Percentiles rank a stretch among this genome's conserved stretches.
Conservation (phyloP, 2,888 invertebrate species). For the Drosophila subsilvestris region DNA sequence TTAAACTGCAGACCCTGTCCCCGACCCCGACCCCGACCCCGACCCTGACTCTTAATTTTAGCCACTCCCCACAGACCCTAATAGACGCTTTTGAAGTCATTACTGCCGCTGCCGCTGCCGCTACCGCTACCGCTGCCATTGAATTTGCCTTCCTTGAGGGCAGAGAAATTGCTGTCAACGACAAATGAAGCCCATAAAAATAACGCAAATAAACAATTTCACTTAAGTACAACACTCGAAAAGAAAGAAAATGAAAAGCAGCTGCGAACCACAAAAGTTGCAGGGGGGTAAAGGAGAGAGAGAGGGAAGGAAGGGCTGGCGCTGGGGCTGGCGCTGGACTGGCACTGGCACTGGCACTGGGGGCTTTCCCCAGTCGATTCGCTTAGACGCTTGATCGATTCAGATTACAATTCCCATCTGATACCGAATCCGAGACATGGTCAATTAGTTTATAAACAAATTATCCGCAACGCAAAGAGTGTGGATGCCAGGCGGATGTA, state of each 20-base stretch:
- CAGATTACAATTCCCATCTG: background rate
- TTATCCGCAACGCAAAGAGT: constrained; percentile 62
- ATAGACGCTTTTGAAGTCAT: constrained; percentile 9
- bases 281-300: background rate
- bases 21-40: background rate
- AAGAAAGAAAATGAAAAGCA: constrained; percentile 48
- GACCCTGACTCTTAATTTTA: too few species aligned
- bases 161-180: constrained; percentile 71
- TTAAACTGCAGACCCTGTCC: background rate
- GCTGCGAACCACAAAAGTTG: constrained; percentile 35
- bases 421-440: constrained; percentile 38
- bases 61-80: background rate
- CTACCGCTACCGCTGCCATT: too few species aligned
- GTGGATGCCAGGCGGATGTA: constrained; percentile 3
- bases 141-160: constrained; percentile 22
- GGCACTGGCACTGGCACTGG: too few species aligned
- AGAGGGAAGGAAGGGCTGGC: too few species aligned
- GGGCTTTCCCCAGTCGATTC: constrained; percentile 7
- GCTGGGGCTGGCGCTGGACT: too few species aligned
- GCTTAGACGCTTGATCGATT: constrained; percentile 69
- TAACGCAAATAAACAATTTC: constrained; percentile 73
- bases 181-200: constrained; percentile 65
- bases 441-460: constrained; percentile 70
- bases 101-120: too few species aligned
- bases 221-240: constrained; percentile 61